Evolutionary conservation across 2,797 vertebrate genomes (phyloP).

Genomic region (Rhinoraja longicauda): DNA sequence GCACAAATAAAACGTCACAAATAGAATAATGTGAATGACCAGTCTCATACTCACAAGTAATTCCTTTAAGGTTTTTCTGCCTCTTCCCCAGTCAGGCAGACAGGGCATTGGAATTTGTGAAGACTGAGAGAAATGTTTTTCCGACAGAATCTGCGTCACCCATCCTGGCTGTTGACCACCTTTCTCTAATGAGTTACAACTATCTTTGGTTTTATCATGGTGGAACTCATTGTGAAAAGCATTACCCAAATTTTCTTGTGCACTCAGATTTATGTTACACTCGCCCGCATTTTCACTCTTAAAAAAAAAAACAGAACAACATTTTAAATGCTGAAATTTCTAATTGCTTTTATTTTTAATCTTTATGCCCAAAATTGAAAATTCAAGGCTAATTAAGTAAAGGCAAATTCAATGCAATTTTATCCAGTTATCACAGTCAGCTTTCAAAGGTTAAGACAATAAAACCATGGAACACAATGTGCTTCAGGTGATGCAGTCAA

Average conservation of each 20-base stretch:
- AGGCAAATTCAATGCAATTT: too few relatives aligned
- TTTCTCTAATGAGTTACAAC: slow-evolving; percentile 61
- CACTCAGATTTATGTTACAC: slow-evolving; percentile 60
- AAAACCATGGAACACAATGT: not conserved
- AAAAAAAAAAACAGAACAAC: slow-evolving; percentile 41
- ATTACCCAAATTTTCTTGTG: slow-evolving; percentile 60
- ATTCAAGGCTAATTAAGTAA: not conserved
- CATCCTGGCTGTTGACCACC: slow-evolving; percentile 68
- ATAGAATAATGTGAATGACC: not conserved
- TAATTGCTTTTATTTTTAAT: not conserved
- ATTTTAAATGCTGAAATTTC: not conserved
- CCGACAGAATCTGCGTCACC: slow-evolving; percentile 58
- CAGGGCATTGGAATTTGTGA: slow-evolving; percentile 56
- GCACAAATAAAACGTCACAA: too few relatives aligned
- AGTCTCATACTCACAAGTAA: slow-evolving; percentile 75
- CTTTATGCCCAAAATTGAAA: not conserved
- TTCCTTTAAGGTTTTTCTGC: slow-evolving; percentile 77
- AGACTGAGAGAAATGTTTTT: slow-evolving; percentile 59
- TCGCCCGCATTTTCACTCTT: slow-evolving; percentile 67
- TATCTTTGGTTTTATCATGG: slow-evolving; percentile 76
- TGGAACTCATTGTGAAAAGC: slow-evolving; percentile 59
- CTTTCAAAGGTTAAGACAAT: not conserved
- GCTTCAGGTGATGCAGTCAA: not conserved
- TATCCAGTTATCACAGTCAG: not conserved
- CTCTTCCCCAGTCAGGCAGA: slow-evolving; percentile 58